Base-by-base conservation (phyloP, 2,797 vertebrate species). In the Mormyrops attenuatus region DNA sequence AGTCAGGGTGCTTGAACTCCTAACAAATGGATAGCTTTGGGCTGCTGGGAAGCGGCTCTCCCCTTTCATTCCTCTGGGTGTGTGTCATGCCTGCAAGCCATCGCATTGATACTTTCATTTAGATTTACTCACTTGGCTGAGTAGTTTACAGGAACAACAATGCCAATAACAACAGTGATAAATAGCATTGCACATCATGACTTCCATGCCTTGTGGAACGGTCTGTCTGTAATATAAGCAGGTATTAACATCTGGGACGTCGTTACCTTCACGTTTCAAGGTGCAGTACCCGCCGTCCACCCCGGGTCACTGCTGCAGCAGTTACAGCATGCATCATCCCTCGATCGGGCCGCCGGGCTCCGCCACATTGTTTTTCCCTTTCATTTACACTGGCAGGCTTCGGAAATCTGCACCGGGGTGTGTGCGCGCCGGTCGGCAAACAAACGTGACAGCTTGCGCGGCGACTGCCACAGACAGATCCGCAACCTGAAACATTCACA, bases 401-500 rank as follows among this genome's bases (percentile, higher is more conserved):
- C 53, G 88, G 88, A 53, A 63, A 84, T 91, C 89, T 91, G 88
- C 5, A 50, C 88, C 90, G 87, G 90, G 0, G n/a, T 92, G 90
- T 94, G 93, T 94, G 91, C 2, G 92, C 89, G 95, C 93, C 92
- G 93, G 92, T 93, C 92, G 88, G 55, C 1, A 84, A 80, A 92
- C 95, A 93, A 94, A 92, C 92, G 84, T 85, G 90, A 91, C 90
- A 91, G 91, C 90, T 92, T 92, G 87, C 85, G 86, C 44, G 93
- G 92, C 88, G 93, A 94, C 94, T 90, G 87, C 91, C 93, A 91
- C 86, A 92, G 89, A 91, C 89, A 92, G 22, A 90, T 91, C 90
- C 92, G 92, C 89, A 94, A 92, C 89, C 89, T 92, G 91, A 91
- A 94, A 93, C 93, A 93, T 94, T 93, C 95, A 90, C 91, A 93